Base-by-base conservation (phyloP, 2,888 invertebrate species). In the Apotomis capreana region DNA sequence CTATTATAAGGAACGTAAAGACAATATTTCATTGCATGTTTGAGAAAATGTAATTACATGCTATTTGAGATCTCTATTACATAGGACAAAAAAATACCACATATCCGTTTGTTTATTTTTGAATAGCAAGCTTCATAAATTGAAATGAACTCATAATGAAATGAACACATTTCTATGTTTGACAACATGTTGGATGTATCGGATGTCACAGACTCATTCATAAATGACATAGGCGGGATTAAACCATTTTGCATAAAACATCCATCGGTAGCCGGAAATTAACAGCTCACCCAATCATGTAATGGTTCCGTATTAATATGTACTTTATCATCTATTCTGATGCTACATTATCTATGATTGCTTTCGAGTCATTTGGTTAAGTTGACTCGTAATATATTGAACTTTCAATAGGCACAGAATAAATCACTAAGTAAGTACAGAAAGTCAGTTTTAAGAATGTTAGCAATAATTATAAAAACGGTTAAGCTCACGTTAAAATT, bases 251-350 rank as follows among this genome's bases (percentile, higher is more conserved):
- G 72, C 68, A 72, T 68, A 84, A 84, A 79, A 75, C 79, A 78
- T 81, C 76, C 77, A 76, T 70, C 74, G 74, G 62, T 74, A 75
- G 71, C 79, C 86, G 86, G 86, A 87, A 82, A 88, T 88, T 85
- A 87, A 84, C 84, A 81, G 81, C 79, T 77, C 79, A 76, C 76
- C 81, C 84, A 83, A 84, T 87, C 81, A 79, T 79, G 75, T 84
- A 83, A 84, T 84, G 80, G 81, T 26, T 26, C 26, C 26, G 77
- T 77, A 59, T 78, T 83, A 81, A 71, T 70, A 76, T 78, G 79
- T 78, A 79, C 80, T 79, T 78, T 57, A 61, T 73, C 61, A 10
- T 57, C 12, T n/a, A n/a, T n/a, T n/a, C n/a, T 61, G 51, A 26
- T 60, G 44, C 59, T 52, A 12, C 61, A 26, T 65, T 60, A 60